phyloP scores from a whole-genome alignment of 2,888 invertebrate genomes.

The Heliconius ismenius region DNA sequence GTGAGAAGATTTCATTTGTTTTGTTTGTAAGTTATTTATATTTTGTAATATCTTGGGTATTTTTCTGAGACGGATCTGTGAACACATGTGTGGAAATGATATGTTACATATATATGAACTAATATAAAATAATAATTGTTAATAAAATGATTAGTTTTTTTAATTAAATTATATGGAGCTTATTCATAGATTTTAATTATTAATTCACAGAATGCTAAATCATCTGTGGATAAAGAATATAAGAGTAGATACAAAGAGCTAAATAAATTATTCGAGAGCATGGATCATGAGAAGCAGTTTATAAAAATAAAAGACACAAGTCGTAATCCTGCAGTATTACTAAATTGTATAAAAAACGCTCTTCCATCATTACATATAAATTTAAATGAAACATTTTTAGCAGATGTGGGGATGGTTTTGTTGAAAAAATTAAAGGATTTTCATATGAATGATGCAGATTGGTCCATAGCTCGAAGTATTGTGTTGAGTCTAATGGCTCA shows the following conservation, averaged over 20 bases:
- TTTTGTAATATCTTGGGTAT: neutral
- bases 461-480: slow-evolving; percentile 67
- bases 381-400: slow-evolving; percentile 78
- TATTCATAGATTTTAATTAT: neutral
- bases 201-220: slow-evolving; percentile 60
- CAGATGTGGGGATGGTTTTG: slow-evolving; percentile 67
- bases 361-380: slow-evolving; percentile 83
- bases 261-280: slow-evolving; percentile 61
- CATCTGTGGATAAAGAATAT: slow-evolving; percentile 66
- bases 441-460: slow-evolving; percentile 62
- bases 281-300: slow-evolving; percentile 67
- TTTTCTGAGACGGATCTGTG: neutral
- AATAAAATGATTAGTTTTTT: neutral
- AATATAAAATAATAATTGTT: neutral
- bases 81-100: neutral
- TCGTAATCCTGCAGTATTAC: slow-evolving; percentile 59
- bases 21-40: slow-evolving; percentile 54
- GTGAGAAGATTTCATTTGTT: slow-evolving; percentile 52
- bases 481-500: slow-evolving; percentile 82
- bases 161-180: neutral
- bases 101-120: too few relatives aligned
- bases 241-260: slow-evolving; percentile 70
- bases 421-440: slow-evolving; percentile 61
- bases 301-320: slow-evolving; percentile 61
- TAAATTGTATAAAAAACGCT: slow-evolving; percentile 77